Percentiles rank a stretch among this genome's conserved stretches.
Evolutionary conservation across 2,888 invertebrate species (phyloP).

Genomic region (Orthosia incerta): DNA sequence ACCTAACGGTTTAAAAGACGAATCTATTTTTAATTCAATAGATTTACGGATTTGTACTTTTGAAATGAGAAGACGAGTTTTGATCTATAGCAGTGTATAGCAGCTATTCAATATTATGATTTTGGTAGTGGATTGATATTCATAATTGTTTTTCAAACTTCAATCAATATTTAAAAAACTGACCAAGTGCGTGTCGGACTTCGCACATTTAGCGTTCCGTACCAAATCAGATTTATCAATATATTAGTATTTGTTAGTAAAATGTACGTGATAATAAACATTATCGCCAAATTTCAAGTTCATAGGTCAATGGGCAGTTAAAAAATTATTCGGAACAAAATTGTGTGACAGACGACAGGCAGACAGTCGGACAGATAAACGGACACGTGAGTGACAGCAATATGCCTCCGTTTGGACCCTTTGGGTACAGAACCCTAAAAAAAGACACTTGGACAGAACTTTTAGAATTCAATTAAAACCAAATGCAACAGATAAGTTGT

Average conservation of each 20-base stretch:
- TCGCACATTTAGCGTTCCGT: too few species aligned
- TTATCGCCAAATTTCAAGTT: too few species aligned
- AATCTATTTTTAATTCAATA: not conserved
- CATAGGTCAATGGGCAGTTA: too few species aligned
- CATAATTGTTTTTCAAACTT: not conserved
- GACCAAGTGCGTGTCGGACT: too few species aligned
- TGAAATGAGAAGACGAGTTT: not conserved
- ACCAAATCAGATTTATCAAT: too few species aligned
- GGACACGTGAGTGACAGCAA: too few species aligned
- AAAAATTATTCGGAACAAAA: too few species aligned
- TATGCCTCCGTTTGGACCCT: too few species aligned
- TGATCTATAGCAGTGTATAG: not conserved
- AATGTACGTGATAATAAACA: too few species aligned
- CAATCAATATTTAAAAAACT: not conserved
- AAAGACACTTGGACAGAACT: not conserved
- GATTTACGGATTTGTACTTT: not conserved
- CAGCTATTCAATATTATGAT: not conserved
- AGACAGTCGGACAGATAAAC: too few species aligned
- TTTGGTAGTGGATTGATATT: not conserved
- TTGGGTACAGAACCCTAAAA: not conserved
- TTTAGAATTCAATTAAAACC: not conserved
- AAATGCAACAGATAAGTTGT: slow-evolving; percentile 47
- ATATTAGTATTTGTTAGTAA: too few species aligned
- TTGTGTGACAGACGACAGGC: too few species aligned
- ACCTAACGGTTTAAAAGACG: not conserved